phyloP scores from a whole-genome alignment of 2,797 vertebrate genomes.

The Alfaro cultratus region DNA sequence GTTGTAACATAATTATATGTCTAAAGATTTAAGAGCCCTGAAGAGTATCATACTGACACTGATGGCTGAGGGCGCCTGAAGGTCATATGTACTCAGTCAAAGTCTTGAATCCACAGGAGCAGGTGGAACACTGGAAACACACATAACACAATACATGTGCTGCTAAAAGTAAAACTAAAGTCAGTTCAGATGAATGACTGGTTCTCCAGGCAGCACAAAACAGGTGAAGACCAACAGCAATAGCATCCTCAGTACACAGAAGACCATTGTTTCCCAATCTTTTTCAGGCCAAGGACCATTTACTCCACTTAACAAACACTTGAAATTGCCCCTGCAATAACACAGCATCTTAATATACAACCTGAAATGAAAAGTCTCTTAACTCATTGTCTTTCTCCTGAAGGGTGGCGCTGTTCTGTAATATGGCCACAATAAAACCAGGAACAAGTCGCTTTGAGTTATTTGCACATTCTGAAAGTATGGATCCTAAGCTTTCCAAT shows the following conservation, averaged over 20 bases:
- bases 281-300: no score
- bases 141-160: not conserved
- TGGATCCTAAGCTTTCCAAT: no score
- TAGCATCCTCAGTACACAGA: not conserved
- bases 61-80: not conserved
- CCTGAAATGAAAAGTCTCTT: no score
- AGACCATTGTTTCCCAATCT: no score
- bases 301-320: no score
- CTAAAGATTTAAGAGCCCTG: not conserved
- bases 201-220: not conserved
- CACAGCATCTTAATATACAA: no score
- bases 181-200: not conserved
- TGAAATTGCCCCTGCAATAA: no score
- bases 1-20: not conserved
- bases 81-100: not conserved
- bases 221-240: not conserved
- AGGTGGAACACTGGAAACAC: not conserved
- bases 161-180: not conserved
- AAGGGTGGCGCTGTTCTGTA: no score
- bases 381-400: no score
- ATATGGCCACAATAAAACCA: no score
- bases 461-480: no score
- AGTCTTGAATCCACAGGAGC: not conserved
- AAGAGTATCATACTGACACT: not conserved
- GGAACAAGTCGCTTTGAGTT: no score